Evolutionary conservation across 2,797 vertebrate species (phyloP).

Genomic region (Meda fulgida): DNA sequence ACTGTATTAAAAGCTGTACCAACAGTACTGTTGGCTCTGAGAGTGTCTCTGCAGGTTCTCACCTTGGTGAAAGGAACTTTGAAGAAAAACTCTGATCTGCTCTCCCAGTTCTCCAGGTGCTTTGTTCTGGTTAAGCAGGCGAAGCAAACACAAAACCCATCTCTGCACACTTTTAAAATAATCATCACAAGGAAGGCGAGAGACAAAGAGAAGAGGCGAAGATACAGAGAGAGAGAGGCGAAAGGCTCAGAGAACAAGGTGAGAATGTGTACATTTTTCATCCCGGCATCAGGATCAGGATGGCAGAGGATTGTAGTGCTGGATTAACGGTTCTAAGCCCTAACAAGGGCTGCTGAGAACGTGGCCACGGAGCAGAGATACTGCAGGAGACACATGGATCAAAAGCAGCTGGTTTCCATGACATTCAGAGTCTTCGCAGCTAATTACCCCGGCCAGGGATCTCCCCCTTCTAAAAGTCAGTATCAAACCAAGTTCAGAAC

Average conservation of each 20-base stretch:
- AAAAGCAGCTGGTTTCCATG: slow-evolving; percentile 63
- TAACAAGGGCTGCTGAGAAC: slow-evolving; percentile 66
- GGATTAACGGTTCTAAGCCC: slow-evolving; percentile 75
- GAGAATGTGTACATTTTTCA: slow-evolving; percentile 77
- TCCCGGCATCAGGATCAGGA: slow-evolving; percentile 72
- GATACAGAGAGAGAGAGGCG: slow-evolving; percentile 49
- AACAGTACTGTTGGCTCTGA: slow-evolving; percentile 39
- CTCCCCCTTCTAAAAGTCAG: slow-evolving; percentile 29
- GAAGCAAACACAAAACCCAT: slow-evolving; percentile 69
- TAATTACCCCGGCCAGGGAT: slow-evolving; percentile 60
- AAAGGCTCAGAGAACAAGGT: slow-evolving; percentile 70
- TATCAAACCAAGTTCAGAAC: slow-evolving; percentile 56
- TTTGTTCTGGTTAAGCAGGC: slow-evolving; percentile 68
- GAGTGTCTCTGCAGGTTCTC: slow-evolving; percentile 55
- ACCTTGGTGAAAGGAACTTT: slow-evolving; percentile 54
- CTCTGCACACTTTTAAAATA: slow-evolving; percentile 75
- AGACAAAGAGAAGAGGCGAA: slow-evolving; percentile 54
- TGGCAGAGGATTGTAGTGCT: slow-evolving; percentile 72
- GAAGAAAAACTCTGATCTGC: slow-evolving; percentile 63
- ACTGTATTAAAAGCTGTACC: slow-evolving; percentile 24
- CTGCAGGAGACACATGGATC: slow-evolving; percentile 56
- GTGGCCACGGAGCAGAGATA: slow-evolving; percentile 52
- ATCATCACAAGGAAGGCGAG: slow-evolving; percentile 71
- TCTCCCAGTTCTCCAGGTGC: slow-evolving; percentile 64
- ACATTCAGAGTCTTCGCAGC: slow-evolving; percentile 59